phyloP scores from a whole-genome alignment of 2,888 invertebrate genomes.

The Teinopalpus imperialis region DNA sequence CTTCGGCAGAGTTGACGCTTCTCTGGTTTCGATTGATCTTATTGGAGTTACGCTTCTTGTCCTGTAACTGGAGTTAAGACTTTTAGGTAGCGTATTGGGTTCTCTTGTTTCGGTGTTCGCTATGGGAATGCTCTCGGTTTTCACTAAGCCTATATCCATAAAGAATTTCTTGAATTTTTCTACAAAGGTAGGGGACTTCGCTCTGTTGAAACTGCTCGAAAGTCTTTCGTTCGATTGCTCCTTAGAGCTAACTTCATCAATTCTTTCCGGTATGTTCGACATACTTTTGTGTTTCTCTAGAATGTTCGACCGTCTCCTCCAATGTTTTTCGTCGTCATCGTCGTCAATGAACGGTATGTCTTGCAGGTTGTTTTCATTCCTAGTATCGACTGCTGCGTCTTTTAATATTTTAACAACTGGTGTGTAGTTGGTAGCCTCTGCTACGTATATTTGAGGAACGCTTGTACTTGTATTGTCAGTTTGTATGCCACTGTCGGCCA shows the following conservation, averaged over 20 bases:
- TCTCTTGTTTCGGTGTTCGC: conserved; percentile 31
- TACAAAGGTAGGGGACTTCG: conserved; percentile 72
- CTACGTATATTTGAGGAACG: conserved; percentile 67
- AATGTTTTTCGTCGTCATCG: conserved; percentile 54
- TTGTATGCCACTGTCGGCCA: conserved; percentile 75
- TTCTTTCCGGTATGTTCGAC: conserved; percentile 69
- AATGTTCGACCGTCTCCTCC: conserved; percentile 50
- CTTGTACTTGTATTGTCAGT: conserved; percentile 75
- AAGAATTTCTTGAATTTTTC: conserved; percentile 76
- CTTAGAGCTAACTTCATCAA: conserved; percentile 58
- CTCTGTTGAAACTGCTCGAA: conserved; percentile 63
- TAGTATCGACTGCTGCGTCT: conserved; percentile 71
- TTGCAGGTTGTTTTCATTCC: conserved; percentile 72
- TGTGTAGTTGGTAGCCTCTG: conserved; percentile 41
- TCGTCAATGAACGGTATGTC: conserved; percentile 76
- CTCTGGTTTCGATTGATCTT: conserved; percentile 49
- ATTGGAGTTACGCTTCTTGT: conserved; percentile 59
- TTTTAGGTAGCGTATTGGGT: conserved; percentile 62
- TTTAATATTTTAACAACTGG: conserved; percentile 52
- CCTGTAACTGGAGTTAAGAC: conserved; percentile 59
- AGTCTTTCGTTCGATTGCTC: conserved; percentile 61
- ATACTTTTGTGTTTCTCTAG: conserved; percentile 71
- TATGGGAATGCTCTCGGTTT: conserved; percentile 47
- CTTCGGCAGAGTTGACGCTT: conserved; percentile 67
- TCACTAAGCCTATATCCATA: conserved; percentile 66